Evolutionary conservation across 2,113 vertebrate genomes (phyloP), one percentile per base, ranked within the genome.

Genomic region (Thoracochromis brauschi): DNA sequence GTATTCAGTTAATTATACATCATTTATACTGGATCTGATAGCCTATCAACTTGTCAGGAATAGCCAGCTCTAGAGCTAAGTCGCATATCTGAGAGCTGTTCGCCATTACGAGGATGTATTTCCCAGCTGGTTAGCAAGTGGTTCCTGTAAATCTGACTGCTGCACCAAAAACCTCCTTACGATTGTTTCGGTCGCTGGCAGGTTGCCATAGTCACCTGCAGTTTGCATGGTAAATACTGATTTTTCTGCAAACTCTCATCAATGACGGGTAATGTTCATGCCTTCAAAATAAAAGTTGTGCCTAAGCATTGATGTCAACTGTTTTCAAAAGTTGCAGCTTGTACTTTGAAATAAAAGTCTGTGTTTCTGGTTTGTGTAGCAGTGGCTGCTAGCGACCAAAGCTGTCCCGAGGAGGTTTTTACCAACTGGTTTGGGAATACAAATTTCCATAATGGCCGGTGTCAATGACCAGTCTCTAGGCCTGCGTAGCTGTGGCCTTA

Each of bases 151-250:
- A 68, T 40, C 19, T 16, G 21, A 14, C 38, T 45, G 21, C 5
- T 45, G 68, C 38, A 73, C 14, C 68, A 73, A 47, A 75, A 47
- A 75, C 68, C 14, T 47, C 40, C 14, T 11, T 47, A 17, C 6
- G 2, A 26, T 29, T 47, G 68, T 26, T 73, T 45, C 1, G 5
- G 40, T 45, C 8, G 0, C 13, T 26, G 8, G 38, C 68, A 73
- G 21, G 8, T 75, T 75, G 40, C 24, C 5, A 26, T 5, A 47
- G 68, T 75, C 0, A 29, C 71, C 40, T 75, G 4, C 24, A 75
- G 24, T 47, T 75, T 19, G 14, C 21, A 47, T 10, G 40, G 40
- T 0, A 47, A 45, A 47, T 17, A 26, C 9, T 0, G 21, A 75
- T 45, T 29, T 75, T 45, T 75, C 42, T 47, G 42, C 42, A 75